Base-by-base conservation (phyloP, 2,797 vertebrate species). In the Argyrosomus regius region DNA sequence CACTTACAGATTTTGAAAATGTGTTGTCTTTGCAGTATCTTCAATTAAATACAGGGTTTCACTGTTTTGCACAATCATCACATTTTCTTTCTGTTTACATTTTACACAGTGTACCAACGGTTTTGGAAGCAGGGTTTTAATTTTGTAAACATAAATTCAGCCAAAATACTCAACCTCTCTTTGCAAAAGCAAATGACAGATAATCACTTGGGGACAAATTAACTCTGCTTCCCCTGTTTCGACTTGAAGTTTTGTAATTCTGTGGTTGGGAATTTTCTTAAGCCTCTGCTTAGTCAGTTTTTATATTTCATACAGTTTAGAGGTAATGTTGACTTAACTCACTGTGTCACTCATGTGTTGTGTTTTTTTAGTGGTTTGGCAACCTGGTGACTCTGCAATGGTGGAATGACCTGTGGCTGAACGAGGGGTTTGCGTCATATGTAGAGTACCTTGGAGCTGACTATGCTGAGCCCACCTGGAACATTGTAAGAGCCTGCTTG, bases 351-450 rank as follows among this genome's bases (percentile, higher is more conserved):
- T 35, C 31, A 45, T 35, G 45, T 35, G 8, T 61, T 54, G 3
- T 77, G 6, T 84, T 60, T 83, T 71, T 82, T 2, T 85, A 99
- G 98, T 99, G 98, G 98, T 99, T 99, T 22, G 98, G 98, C 31
- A 99, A 99, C 91, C 93, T 99, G 87, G 98, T 99, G 88, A 99
- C 98, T 0, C 72, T 99, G 87, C 89, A 35, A 1, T 99, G 98
- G 98, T 99, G 98, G 98, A 99, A 98, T 0, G 97, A 98, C 87
- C 86, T 99, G 75, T 99, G 98, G 98, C 87, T 99, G 75, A 99
- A 99, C 0, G 98, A 99, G 82, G 98, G 98, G 59, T 99, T 99
- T 2, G 98, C 98, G 2, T 96, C 96, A 0, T 99, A 98, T 0
- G 96, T 98, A 60, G 95, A 98, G 78, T 98, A 97, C 81, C 94